Conservation (phyloP, 64 coral and sea anemone genomes). For the Montipora capricornis region DNA sequence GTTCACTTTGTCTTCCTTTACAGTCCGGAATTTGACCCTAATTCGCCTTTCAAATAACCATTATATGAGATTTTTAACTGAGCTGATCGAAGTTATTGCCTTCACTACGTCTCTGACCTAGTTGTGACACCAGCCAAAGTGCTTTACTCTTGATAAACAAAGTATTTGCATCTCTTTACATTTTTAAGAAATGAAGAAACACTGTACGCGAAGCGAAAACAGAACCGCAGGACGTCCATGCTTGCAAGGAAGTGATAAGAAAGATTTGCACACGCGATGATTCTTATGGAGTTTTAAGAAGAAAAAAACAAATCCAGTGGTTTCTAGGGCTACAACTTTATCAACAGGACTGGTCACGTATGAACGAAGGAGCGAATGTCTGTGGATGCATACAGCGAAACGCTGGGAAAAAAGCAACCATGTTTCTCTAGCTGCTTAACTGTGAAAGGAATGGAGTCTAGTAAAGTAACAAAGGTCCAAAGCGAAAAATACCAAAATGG, state of each 20-base stretch:
- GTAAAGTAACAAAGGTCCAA: neutral
- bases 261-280: neutral
- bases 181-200: neutral
- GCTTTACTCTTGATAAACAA: neutral
- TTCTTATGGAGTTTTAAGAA: neutral
- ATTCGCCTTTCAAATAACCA: too few species aligned
- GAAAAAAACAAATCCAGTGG: neutral
- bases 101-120: too few species aligned
- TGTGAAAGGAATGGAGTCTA: neutral
- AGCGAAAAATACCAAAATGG: neutral
- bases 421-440: neutral
- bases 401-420: neutral
- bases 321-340: conserved; percentile 16
- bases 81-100: too few species aligned
- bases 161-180: too few species aligned
- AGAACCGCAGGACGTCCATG: neutral
- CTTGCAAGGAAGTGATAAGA: neutral
- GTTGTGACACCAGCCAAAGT: too few species aligned
- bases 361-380: neutral
- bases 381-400: neutral
- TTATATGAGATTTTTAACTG: too few species aligned
- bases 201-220: neutral
- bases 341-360: neutral
- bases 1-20: too few species aligned
- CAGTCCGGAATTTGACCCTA: too few species aligned